Evolutionary conservation across 53 echinoderm and acorn worm species (phyloP).

Genomic region (Holothuria leucospilota): DNA sequence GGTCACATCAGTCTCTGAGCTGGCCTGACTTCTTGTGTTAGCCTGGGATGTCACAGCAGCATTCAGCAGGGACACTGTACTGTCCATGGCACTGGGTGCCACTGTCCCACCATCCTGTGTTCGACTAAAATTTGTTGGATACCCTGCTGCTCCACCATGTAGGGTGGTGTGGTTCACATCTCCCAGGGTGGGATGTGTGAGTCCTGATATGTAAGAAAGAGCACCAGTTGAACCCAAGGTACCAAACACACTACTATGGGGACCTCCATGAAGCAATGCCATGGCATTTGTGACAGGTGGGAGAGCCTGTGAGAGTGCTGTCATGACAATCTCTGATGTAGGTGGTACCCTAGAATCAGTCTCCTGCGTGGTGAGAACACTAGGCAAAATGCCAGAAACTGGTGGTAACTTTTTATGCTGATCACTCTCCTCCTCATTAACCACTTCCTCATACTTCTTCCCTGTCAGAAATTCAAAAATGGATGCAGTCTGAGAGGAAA

Average conservation of each 20-base stretch:
- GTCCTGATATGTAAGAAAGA: conserved; percentile 24
- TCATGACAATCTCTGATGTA: conserved; percentile 37
- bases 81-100: conserved; percentile 4
- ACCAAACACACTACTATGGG: conserved; percentile 5
- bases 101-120: neutral
- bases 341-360: conserved; percentile 17
- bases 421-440: neutral
- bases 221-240: conserved; percentile 24
- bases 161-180: conserved; percentile 11
- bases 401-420: conserved; percentile 18
- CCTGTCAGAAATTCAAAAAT: conserved; percentile 11
- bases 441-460: conserved; percentile 25
- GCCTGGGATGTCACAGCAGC: conserved; percentile 32
- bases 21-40: conserved; percentile 6
- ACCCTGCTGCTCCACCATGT: conserved; percentile 2
- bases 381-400: conserved; percentile 26
- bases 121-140: conserved; percentile 17
- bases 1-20: conserved; percentile 10
- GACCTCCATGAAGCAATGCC: conserved; percentile 25
- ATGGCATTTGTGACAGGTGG: conserved; percentile 20
- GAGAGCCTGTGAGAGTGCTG: conserved; percentile 29
- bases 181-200: conserved; percentile 21
- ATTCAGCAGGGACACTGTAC: conserved; percentile 12
- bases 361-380: neutral
- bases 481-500: neutral